Base-by-base conservation (phyloP, 1,140 invertebrate genomes). In the Anoplophora glabripennis region DNA sequence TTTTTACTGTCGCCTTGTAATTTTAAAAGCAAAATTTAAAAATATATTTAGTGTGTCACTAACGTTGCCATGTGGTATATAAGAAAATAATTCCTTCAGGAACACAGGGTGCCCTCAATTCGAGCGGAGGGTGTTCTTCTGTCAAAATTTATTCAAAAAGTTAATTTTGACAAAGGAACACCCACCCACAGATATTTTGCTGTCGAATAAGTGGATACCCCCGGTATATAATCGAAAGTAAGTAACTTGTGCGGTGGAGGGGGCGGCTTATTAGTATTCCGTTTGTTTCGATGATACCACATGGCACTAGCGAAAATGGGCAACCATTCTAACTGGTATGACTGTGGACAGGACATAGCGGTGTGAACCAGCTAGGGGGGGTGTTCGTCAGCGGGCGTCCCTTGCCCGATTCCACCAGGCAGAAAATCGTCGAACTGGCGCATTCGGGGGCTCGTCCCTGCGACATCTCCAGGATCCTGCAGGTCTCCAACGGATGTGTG, bases 371-470 rank as follows among this genome's bases (percentile, higher is more conserved):
- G 81, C 86, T 99, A 61, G 96, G 96, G 55, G 96, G 96, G 38
- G 94, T 98, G 51, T 99, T 96, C 82, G 95, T 99, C 59, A 97
- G 97, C 78, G 97, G 97, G 17, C 82, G 97, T 59, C 97, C 97
- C 7, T 80, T 99, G 71, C 96, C 96, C 1, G 96, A 99, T 79
- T 92, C 91, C 45, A 98, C 95, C 40, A 83, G 97, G 60, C 94
- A 98, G 80, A 93, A 96, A 82, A 99, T 99, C 70, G 96, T 99
- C 60, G 96, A 99, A 79, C 79, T 99, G 73, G 96, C 96, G 14
- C 93, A 98, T 77, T 92, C 92, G 7, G 96, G 96, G 3, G 95
- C 95, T 7, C 78, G 97, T 63, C 96, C 97, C 4, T 99, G 97
- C 79, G 97, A 99, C 79, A 99, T 99, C 73, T 96, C 94, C 28